Percentiles rank a stretch among this genome's conserved stretches.
These are phyloP conservation scores for Nycticryphes semicollaris DNA, from an alignment of 2,113 vertebrate species.

Conservation along the genomic window DNA sequence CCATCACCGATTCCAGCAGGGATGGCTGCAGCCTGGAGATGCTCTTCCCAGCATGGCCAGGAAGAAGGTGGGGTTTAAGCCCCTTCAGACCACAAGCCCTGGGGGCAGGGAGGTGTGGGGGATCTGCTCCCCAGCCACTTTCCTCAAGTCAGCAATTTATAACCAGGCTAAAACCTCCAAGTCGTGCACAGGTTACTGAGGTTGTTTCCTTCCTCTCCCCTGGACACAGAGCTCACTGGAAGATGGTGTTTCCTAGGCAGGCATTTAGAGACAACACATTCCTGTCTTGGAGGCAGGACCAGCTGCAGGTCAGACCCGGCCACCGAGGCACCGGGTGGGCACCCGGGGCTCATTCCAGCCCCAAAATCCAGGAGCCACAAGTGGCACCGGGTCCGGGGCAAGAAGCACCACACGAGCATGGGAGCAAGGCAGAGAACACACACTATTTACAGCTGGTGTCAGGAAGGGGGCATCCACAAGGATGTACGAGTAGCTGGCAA, in stretches of 20 bases:
- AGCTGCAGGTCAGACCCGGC: no score
- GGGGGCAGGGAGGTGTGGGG: background rate
- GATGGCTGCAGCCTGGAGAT: rapidly evolving
- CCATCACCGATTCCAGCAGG: rapidly evolving
- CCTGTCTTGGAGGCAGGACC: rapidly evolving
- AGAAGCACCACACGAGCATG: background rate
- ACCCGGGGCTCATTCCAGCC: background rate
- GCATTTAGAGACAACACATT: rapidly evolving
- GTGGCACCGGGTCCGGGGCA: rapidly evolving
- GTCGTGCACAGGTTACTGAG: background rate
- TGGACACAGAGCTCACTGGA: background rate
- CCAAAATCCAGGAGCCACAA: rapidly evolving
- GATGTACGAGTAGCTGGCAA: background rate
- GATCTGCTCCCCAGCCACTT: background rate
- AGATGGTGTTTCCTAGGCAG: background rate
- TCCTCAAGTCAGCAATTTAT: background rate
- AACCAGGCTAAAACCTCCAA: background rate
- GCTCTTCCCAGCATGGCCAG: background rate
- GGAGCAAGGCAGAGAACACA: background rate
- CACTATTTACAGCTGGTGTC: background rate
- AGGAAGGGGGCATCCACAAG: rapidly evolving
- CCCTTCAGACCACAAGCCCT: background rate
- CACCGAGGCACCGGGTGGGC: background rate
- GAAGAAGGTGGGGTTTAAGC: background rate
- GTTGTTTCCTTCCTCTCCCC: background rate